These are phyloP conservation scores for Erynnis tages DNA, from an alignment of 2,888 invertebrate species.

Conservation along the genomic window DNA sequence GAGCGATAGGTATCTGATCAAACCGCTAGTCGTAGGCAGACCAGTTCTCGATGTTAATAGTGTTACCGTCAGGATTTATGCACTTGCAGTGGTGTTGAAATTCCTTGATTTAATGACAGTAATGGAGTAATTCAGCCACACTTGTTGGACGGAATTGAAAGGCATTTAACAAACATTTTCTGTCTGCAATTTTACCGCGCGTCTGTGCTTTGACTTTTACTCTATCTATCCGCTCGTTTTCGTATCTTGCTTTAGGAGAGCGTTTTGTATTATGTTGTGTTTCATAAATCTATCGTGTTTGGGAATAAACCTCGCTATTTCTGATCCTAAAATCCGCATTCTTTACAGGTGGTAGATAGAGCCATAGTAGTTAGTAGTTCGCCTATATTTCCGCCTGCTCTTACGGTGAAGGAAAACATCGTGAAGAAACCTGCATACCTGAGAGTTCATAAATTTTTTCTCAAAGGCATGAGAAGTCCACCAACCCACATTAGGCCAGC, in stretches of 20 bases:
- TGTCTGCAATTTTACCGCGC: not conserved
- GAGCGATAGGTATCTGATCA: slow-evolving; percentile 18
- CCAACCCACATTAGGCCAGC: too few species aligned
- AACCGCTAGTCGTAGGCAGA: slow-evolving; percentile 22
- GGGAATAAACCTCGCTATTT: too few species aligned
- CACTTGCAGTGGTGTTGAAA: slow-evolving; percentile 26
- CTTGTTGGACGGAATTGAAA: slow-evolving; percentile 6
- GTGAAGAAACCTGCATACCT: too few species aligned
- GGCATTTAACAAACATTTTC: slow-evolving; percentile 3
- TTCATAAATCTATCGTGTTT: too few species aligned
- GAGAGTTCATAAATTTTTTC: too few species aligned
- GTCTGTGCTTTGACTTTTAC: not conserved
- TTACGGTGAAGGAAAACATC: too few species aligned
- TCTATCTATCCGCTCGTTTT: not conserved
- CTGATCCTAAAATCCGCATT: too few species aligned
- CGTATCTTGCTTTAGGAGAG: not conserved
- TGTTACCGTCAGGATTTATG: slow-evolving; percentile 24
- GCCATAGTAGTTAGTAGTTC: too few species aligned
- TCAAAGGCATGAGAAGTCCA: too few species aligned
- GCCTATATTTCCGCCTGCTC: too few species aligned
- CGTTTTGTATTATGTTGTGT: not conserved
- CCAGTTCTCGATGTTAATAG: slow-evolving; percentile 23
- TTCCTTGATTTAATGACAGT: slow-evolving; percentile 23
- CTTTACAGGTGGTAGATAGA: too few species aligned
- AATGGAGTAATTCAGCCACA: slow-evolving; percentile 14